phyloP scores from a whole-genome alignment of 2,113 vertebrate genomes.

The Rhineura floridana region DNA sequence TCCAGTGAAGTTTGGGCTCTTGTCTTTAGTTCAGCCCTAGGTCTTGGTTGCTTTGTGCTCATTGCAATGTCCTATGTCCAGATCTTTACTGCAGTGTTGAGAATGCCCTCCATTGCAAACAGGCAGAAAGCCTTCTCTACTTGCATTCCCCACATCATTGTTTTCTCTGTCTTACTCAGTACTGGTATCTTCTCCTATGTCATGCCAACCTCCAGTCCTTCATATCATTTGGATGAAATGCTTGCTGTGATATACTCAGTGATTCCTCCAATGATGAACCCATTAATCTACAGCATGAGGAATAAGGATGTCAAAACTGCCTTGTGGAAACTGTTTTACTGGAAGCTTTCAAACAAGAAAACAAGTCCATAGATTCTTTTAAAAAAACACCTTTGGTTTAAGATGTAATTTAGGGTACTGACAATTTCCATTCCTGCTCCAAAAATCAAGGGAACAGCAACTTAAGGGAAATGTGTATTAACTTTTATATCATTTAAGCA shows the following conservation, averaged over 20 bases:
- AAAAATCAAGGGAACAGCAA: background rate
- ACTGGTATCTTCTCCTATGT: background rate
- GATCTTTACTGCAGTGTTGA: background rate
- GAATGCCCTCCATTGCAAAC: background rate
- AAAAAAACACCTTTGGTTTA: background rate
- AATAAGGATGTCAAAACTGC: constrained; percentile 22
- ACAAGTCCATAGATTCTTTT: background rate
- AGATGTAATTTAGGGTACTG: background rate
- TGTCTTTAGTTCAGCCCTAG: background rate
- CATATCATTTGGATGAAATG: background rate
- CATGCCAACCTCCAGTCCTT: background rate
- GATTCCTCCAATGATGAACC: constrained; percentile 9
- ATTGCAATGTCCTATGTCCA: background rate
- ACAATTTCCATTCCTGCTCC: background rate
- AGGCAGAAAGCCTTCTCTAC: constrained; percentile 15
- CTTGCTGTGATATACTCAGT: background rate
- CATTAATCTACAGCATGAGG: constrained; percentile 12
- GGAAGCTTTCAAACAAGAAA: background rate
- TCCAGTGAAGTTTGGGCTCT: background rate
- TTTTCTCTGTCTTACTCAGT: background rate
- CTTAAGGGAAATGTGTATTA: background rate
- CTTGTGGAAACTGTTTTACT: background rate
- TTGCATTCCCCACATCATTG: background rate
- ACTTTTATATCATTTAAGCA: background rate
- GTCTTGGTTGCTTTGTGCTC: background rate